Percentiles rank a stretch among this genome's conserved stretches.
Evolutionary conservation across 1,140 invertebrate species (phyloP).

Genomic region (Amyelois transitella): DNA sequence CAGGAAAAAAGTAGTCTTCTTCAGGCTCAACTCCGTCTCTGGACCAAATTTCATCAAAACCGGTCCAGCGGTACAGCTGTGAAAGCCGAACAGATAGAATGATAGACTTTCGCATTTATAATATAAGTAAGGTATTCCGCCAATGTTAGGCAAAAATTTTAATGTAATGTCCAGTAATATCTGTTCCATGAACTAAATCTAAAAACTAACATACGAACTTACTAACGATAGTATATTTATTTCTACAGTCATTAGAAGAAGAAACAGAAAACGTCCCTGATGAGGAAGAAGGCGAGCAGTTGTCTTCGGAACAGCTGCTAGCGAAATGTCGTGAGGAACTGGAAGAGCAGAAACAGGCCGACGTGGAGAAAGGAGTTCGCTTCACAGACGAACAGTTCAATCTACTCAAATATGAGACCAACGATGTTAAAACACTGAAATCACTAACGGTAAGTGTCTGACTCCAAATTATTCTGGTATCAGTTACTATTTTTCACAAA

Average conservation of each 20-base stretch:
- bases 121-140: no score
- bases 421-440: constrained; percentile 76
- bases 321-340: constrained; percentile 43
- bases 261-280: constrained; percentile 38
- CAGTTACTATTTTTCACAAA: no score
- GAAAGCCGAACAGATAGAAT: no score
- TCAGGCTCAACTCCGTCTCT: no score
- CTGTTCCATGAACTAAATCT: no score
- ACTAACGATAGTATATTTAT: not conserved
- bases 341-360: constrained; percentile 56
- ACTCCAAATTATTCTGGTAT: not conserved
- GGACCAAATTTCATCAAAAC: no score
- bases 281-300: constrained; percentile 35
- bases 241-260: constrained; percentile 38
- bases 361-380: constrained; percentile 70
- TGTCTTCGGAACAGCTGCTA: constrained; percentile 47
- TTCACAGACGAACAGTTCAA: constrained; percentile 75
- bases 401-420: constrained; percentile 76
- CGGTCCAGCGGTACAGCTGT: no score
- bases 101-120: no score
- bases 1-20: no score
- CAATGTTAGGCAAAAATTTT: no score
- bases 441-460: constrained; percentile 71
- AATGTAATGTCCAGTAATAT: no score
- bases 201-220: no score